These are phyloP conservation scores for Pollenia labialis DNA, from an alignment of 2,888 invertebrate genomes.

Conservation along the genomic window DNA sequence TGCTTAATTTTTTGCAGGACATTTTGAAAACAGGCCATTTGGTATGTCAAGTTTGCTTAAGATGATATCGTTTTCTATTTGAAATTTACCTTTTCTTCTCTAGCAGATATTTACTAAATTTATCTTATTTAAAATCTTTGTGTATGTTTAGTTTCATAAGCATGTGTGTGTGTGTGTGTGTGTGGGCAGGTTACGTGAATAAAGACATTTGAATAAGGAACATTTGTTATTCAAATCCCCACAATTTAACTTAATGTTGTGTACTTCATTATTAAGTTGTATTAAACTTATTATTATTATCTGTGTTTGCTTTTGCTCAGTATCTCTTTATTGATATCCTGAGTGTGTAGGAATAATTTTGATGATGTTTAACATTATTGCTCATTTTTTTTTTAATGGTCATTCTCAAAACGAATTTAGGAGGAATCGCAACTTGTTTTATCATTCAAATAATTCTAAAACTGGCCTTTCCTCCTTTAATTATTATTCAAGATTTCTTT, in stretches of 20 bases:
- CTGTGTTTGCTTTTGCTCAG: not conserved
- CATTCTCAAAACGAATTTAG: not conserved
- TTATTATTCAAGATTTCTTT: too few relatives aligned
- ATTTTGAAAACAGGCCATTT: conserved; percentile 50
- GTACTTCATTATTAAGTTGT: conserved; percentile 54
- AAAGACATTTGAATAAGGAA: conserved; percentile 40
- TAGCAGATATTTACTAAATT: conserved; percentile 11
- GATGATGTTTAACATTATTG: conserved; percentile 8
- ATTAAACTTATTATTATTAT: conserved; percentile 43
- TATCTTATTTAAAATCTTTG: conserved; percentile 49
- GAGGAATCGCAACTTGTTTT: not conserved
- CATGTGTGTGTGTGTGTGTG: not conserved
- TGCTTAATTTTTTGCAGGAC: conserved; percentile 12
- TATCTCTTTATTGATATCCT: conserved; percentile 9
- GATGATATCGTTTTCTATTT: conserved; percentile 53
- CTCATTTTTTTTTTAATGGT: not conserved
- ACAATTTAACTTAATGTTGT: conserved; percentile 42
- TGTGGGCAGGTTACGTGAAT: not conserved
- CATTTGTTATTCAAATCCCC: conserved; percentile 46
- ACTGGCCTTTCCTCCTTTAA: too few relatives aligned
- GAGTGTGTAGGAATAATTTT: conserved; percentile 26
- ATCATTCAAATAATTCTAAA: too few relatives aligned
- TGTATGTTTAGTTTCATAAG: not conserved
- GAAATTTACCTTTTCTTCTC: conserved; percentile 19
- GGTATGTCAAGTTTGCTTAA: conserved; percentile 48